Conservation (phyloP, 1,140 invertebrate genomes). For the Triops longicaudatus region DNA sequence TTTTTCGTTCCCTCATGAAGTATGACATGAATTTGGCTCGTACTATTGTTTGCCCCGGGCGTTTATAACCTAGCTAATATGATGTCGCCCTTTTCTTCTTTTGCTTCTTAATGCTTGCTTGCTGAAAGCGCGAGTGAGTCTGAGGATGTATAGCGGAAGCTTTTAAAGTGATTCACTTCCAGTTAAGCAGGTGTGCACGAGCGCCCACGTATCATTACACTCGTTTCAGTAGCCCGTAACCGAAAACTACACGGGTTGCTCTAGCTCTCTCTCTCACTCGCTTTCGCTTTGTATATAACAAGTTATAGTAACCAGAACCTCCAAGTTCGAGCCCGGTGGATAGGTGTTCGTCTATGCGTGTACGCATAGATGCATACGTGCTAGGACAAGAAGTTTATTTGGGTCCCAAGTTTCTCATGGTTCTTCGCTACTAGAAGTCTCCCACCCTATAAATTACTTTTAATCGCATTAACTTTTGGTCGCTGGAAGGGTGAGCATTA, state of each 20-base stretch:
- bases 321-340: not conserved
- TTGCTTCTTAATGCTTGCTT: not conserved
- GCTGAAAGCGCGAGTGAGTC: not conserved
- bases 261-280: not conserved
- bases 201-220: constrained; percentile 4
- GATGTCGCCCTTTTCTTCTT: not conserved
- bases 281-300: not conserved
- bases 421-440: not conserved
- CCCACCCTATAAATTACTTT: not conserved
- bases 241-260: too few relatives aligned
- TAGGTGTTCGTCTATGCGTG: too few relatives aligned
- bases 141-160: not conserved
- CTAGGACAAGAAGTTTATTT: not conserved
- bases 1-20: too few relatives aligned
- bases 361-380: not conserved
- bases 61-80: not conserved
- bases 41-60: too few relatives aligned
- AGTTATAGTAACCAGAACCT: not conserved
- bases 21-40: too few relatives aligned
- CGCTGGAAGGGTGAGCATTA: not conserved
- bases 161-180: constrained; percentile 8
- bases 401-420: not conserved
- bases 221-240: not conserved
- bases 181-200: constrained; percentile 14
- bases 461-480: constrained; percentile 9